A percentile compares a stretch with the other conserved stretches of the same genome.
These are phyloP conservation scores for Cabera pusaria DNA, from an alignment of 2,888 invertebrate genomes.

Conservation along the genomic window DNA sequence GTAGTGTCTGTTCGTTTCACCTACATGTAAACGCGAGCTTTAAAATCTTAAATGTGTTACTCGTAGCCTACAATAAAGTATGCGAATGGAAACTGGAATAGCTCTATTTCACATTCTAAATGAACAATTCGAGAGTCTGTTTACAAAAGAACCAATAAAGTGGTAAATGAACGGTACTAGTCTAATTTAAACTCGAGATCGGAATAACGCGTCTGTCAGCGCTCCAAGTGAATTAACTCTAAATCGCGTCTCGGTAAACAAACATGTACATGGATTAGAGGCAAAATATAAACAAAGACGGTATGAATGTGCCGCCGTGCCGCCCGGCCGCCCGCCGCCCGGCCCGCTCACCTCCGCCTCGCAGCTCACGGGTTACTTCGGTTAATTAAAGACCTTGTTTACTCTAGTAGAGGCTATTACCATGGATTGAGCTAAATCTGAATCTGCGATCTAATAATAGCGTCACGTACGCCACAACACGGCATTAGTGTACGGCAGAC, in stretches of 20 bases:
- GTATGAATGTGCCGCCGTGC: constrained; percentile 62
- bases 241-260: constrained; percentile 67
- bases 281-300: constrained; percentile 56
- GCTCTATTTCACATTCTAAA: no score
- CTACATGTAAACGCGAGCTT: no score
- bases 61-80: no score
- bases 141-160: constrained; percentile 12
- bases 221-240: constrained; percentile 68
- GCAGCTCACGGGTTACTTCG: constrained; percentile 57
- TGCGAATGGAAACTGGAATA: no score
- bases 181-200: constrained; percentile 30
- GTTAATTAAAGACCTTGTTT: constrained; percentile 75
- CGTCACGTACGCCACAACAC: constrained; percentile 55
- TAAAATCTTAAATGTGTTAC: no score
- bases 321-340: no score
- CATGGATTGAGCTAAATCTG: constrained; percentile 64
- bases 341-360: no score
- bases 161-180: constrained; percentile 26
- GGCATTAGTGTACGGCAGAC: constrained; percentile 38
- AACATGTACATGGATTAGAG: constrained; percentile 59
- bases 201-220: constrained; percentile 66
- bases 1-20: no score
- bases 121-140: constrained; percentile 10
- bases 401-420: constrained; percentile 65
- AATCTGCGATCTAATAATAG: constrained; percentile 63